Evolutionary conservation across 2,888 invertebrate genomes (phyloP).

Genomic region (Tetropium fuscum): DNA sequence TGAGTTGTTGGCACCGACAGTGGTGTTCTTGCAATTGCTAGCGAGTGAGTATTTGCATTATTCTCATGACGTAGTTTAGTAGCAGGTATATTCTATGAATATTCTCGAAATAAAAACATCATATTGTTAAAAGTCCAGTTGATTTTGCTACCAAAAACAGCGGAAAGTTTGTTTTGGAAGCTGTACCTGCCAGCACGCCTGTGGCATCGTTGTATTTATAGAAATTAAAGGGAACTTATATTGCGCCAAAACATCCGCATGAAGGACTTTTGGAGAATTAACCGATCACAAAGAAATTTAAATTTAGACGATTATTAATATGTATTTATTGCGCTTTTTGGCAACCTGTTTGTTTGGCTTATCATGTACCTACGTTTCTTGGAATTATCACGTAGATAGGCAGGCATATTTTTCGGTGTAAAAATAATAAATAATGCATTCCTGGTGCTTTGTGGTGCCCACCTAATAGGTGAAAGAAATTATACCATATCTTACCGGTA

Average conservation of each 20-base stretch:
- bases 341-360: conserved; percentile 25
- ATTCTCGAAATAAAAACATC: too few species aligned
- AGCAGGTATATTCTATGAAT: too few species aligned
- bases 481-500: neutral
- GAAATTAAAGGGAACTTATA: conserved; percentile 20
- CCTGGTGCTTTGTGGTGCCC: too few species aligned
- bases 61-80: too few species aligned
- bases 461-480: neutral
- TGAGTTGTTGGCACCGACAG: conserved; percentile 23
- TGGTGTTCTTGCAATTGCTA: conserved; percentile 15
- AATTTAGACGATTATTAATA: conserved; percentile 26
- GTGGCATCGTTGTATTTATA: conserved; percentile 22
- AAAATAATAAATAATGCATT: neutral
- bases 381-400: neutral
- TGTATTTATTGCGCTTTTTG: conserved; percentile 31
- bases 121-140: too few species aligned
- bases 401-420: neutral
- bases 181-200: neutral
- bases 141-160: too few species aligned
- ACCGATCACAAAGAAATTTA: conserved; percentile 30
- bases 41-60: too few species aligned
- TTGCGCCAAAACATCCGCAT: conserved; percentile 22
- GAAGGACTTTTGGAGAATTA: conserved; percentile 25
- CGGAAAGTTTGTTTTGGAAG: too few species aligned
- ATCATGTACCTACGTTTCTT: conserved; percentile 19